Evolutionary conservation across 2,888 invertebrate species (phyloP).

Genomic region (Thecocarcelia acutangulata): DNA sequence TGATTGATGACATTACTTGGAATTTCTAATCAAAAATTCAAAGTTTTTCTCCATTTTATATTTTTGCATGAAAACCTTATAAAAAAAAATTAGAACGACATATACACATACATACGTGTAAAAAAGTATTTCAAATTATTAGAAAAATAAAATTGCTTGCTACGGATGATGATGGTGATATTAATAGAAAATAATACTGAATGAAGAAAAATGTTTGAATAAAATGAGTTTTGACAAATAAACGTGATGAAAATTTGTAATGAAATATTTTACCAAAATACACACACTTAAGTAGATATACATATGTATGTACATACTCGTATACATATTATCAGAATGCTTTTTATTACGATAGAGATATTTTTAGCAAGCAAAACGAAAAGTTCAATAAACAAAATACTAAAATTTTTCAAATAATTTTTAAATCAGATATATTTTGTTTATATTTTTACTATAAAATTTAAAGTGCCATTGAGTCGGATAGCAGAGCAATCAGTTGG

Average conservation of each 20-base stretch:
- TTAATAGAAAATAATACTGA: slow-evolving; percentile 44
- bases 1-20: slow-evolving; percentile 76
- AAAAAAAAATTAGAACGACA: too few species aligned
- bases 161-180: slow-evolving; percentile 40
- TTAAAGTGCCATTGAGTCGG: too few species aligned
- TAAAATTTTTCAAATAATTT: too few species aligned
- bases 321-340: too few species aligned
- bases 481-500: too few species aligned
- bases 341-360: too few species aligned
- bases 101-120: not conserved
- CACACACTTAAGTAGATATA: too few species aligned
- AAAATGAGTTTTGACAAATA: slow-evolving; percentile 66
- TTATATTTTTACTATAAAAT: too few species aligned
- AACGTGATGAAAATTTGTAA: slow-evolving; percentile 66
- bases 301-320: too few species aligned
- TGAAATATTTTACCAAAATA: slow-evolving; percentile 9
- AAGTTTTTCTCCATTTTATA: slow-evolving; percentile 16
- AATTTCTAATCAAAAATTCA: slow-evolving; percentile 70
- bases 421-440: too few species aligned
- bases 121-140: slow-evolving; percentile 53
- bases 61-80: not conserved
- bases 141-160: not conserved
- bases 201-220: slow-evolving; percentile 50
- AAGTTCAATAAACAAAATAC: too few species aligned
- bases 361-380: too few species aligned